These are phyloP conservation scores for Cepphus grylle DNA, from an alignment of 2,113 vertebrate genomes.

Conservation along the genomic window DNA sequence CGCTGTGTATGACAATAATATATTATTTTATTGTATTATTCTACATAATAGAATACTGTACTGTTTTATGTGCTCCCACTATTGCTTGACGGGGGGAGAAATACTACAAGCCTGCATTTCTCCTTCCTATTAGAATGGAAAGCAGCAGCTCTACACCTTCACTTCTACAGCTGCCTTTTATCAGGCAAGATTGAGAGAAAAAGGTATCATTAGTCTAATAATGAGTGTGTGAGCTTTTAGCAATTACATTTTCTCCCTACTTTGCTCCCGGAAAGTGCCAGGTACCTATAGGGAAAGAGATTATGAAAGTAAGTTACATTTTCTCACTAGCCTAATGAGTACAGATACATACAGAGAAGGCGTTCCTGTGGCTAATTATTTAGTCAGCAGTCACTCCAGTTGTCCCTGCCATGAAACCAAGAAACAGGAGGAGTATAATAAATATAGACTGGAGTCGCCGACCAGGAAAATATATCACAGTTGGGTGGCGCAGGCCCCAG, in stretches of 20 bases:
- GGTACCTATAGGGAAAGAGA: constrained; percentile 8
- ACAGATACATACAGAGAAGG: background rate
- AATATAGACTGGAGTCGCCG: background rate
- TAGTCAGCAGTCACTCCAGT: constrained; percentile 22
- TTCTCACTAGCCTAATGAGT: constrained; percentile 21
- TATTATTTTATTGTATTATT: background rate
- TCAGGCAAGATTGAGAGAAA: constrained; percentile 16
- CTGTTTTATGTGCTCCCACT: background rate
- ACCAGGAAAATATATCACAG: background rate
- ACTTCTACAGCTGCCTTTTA: background rate
- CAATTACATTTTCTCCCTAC: constrained; percentile 36
- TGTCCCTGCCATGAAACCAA: constrained; percentile 24
- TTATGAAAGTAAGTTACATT: constrained; percentile 26
- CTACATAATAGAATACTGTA: background rate
- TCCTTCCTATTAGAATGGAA: background rate
- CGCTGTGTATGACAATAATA: background rate
- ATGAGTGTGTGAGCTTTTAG: background rate
- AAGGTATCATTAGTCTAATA: constrained; percentile 29
- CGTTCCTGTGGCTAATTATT: constrained; percentile 38
- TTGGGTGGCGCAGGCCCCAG: background rate
- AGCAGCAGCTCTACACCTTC: background rate
- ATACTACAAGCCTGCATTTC: background rate
- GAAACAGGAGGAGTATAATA: constrained; percentile 21
- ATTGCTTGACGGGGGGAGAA: background rate
- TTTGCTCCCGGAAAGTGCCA: constrained; percentile 8